Evolutionary conservation across 2,888 invertebrate genomes (phyloP).

Genomic region (Sicus ferrugineus): DNA sequence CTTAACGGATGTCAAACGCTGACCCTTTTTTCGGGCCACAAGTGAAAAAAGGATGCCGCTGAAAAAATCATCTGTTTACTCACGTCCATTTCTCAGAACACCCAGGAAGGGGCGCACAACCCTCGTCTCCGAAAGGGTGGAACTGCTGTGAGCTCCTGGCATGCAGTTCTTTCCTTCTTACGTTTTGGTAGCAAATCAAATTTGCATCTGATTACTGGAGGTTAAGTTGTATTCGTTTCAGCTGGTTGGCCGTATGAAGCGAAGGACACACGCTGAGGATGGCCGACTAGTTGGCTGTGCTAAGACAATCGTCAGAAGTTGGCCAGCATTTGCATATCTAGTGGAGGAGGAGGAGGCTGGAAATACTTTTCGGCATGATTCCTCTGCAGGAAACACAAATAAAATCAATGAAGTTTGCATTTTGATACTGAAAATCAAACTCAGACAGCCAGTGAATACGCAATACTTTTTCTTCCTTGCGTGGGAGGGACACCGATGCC

Average conservation of each 20-base stretch:
- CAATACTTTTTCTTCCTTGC: neutral
- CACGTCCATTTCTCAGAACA: conserved; percentile 9
- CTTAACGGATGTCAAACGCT: no score
- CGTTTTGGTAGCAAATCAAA: conserved; percentile 57
- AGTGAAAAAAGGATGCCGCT: neutral
- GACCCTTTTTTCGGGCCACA: neutral
- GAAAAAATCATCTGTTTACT: conserved; percentile 13
- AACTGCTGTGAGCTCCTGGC: neutral
- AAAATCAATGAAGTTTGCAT: conserved; percentile 15
- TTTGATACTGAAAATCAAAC: neutral
- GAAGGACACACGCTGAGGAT: neutral
- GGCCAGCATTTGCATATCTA: conserved; percentile 32
- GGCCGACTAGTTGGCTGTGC: neutral
- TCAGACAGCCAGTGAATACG: neutral
- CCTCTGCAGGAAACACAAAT: neutral
- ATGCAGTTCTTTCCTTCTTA: conserved; percentile 5
- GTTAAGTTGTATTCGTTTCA: conserved; percentile 3
- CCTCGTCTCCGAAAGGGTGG: neutral
- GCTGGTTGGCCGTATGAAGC: neutral
- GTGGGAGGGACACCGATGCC: no score
- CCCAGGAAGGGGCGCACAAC: neutral
- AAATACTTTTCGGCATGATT: neutral
- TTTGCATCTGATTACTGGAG: conserved; percentile 57
- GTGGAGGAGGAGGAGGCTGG: neutral
- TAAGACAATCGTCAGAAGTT: conserved; percentile 40